Evolutionary conservation across 1,140 invertebrate genomes (phyloP).

Genomic region (Drosophila kikkawai): DNA sequence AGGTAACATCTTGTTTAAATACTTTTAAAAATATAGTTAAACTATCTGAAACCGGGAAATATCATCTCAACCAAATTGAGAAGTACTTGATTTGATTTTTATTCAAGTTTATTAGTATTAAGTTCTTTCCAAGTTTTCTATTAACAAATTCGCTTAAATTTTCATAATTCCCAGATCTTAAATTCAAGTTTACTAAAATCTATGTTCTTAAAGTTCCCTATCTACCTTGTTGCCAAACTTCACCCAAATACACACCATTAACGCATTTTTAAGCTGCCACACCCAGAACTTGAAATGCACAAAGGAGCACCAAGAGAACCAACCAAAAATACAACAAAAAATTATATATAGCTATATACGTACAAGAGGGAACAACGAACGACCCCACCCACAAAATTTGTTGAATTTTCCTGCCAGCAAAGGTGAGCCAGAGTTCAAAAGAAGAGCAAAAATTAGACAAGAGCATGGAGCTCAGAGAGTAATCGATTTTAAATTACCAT

Average conservation of each 20-base stretch:
- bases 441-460: conserved; percentile 50
- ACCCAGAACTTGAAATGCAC: conserved; percentile 55
- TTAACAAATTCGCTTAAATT: neutral
- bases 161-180: neutral
- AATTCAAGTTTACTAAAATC: conserved; percentile 3
- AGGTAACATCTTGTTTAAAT: neutral
- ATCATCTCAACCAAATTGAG: accelerated
- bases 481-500: conserved; percentile 61
- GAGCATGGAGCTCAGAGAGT: conserved; percentile 19
- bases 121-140: no score
- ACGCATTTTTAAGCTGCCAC: conserved; percentile 33
- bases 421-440: conserved; percentile 45
- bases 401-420: conserved; percentile 21
- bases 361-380: conserved; percentile 11
- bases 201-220: neutral
- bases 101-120: neutral
- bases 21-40: neutral
- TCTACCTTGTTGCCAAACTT: conserved; percentile 46
- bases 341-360: conserved; percentile 2
- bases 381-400: conserved; percentile 30
- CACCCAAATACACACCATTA: conserved; percentile 41
- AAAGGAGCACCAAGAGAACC: conserved; percentile 18
- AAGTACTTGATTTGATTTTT: neutral
- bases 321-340: conserved; percentile 14
- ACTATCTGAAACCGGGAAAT: neutral